Percentiles rank a stretch among this genome's conserved stretches.
phyloP scores from a whole-genome alignment of 2,797 vertebrate genomes.

The Scarus forsteni region DNA sequence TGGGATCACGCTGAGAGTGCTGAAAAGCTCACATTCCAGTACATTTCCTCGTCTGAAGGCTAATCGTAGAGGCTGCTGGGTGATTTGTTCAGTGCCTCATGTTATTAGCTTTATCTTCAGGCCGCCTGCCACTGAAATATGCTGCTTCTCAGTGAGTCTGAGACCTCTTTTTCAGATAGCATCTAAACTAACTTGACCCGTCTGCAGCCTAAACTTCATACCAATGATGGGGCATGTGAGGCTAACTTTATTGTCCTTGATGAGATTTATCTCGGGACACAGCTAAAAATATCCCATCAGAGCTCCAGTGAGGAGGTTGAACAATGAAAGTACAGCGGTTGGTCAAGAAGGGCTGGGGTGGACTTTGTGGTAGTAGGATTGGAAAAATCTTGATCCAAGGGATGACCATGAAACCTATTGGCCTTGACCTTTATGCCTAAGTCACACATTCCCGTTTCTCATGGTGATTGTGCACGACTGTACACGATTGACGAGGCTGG shows the following conservation, averaged over 20 bases:
- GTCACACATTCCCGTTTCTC: too few species aligned
- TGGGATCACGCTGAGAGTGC: constrained; percentile 72
- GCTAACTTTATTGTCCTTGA: constrained; percentile 7
- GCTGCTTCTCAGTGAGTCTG: constrained; percentile 59
- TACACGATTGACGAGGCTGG: too few species aligned
- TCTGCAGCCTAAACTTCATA: constrained; percentile 26
- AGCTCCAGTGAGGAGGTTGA: neutral
- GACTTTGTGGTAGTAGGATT: too few species aligned
- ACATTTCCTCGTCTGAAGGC: constrained; percentile 72
- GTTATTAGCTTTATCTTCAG: constrained; percentile 82
- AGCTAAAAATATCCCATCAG: neutral
- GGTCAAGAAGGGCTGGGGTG: too few species aligned
- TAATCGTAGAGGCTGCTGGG: constrained; percentile 51
- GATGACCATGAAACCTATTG: too few species aligned
- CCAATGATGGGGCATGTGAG: constrained; percentile 34
- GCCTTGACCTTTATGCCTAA: too few species aligned
- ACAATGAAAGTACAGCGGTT: too few species aligned
- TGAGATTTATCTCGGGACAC: neutral
- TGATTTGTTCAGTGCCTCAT: constrained; percentile 69
- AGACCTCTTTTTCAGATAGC: constrained; percentile 66
- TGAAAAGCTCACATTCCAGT: constrained; percentile 85
- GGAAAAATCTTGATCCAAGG: too few species aligned
- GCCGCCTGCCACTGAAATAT: constrained; percentile 83
- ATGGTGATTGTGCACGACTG: too few species aligned
- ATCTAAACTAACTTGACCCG: constrained; percentile 75